phyloP scores from a whole-genome alignment of 2,888 invertebrate genomes.

The Pycnomerus fuliginosus region DNA sequence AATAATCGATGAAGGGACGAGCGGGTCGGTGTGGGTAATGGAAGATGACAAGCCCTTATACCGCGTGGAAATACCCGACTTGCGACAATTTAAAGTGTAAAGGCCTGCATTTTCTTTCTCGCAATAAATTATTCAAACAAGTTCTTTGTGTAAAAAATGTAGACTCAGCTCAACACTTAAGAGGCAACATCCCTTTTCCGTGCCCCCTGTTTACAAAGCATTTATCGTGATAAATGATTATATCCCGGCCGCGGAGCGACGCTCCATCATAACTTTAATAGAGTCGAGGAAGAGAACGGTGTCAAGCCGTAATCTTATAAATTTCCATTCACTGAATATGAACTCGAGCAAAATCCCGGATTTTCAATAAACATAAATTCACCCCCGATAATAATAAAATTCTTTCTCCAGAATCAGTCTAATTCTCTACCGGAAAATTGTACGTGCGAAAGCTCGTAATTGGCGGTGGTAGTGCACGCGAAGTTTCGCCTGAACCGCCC shows the following conservation, averaged over 20 bases:
- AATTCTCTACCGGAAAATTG: not conserved
- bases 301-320: slow-evolving; percentile 15
- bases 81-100: no score
- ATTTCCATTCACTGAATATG: slow-evolving; percentile 1
- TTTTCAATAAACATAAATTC: no score
- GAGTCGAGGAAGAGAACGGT: slow-evolving; percentile 4
- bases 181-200: not conserved
- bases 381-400: no score
- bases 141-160: no score
- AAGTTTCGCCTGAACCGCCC: slow-evolving; percentile 18
- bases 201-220: slow-evolving; percentile 2
- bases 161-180: no score
- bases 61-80: no score
- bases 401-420: no score
- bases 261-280: slow-evolving; percentile 6
- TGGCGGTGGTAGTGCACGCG: slow-evolving; percentile 12
- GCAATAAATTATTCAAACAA: no score
- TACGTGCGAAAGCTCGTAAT: slow-evolving; percentile 15
- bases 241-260: slow-evolving; percentile 2
- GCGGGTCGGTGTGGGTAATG: slow-evolving; percentile 30
- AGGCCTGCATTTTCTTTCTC: no score
- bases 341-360: no score
- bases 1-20: slow-evolving; percentile 24
- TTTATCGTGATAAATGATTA: slow-evolving; percentile 2
- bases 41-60: slow-evolving; percentile 24